Conservation (phyloP, 1,140 invertebrate genomes). For the Sminthurinus signatus region DNA sequence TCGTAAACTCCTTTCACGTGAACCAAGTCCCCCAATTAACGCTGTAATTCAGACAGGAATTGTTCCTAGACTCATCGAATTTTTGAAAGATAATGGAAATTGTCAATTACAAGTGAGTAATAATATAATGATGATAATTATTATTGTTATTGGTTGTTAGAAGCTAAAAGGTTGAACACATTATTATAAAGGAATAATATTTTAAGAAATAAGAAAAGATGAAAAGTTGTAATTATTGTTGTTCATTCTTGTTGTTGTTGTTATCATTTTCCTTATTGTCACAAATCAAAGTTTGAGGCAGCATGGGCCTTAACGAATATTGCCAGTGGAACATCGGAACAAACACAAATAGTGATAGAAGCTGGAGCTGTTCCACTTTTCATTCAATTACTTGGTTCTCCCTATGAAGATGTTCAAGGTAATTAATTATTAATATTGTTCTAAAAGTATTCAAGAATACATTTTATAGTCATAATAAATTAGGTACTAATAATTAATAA, state of each 20-base stretch:
- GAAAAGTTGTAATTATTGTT: no score
- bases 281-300: constrained; percentile 81
- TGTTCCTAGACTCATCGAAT: constrained; percentile 91
- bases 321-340: constrained; percentile 89
- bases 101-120: constrained; percentile 69
- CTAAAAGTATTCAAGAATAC: constrained; percentile 69
- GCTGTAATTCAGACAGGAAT: constrained; percentile 96
- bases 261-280: no score
- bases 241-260: constrained; percentile 34
- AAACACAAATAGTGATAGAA: constrained; percentile 88
- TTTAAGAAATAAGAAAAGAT: no score
- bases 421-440: constrained; percentile 84
- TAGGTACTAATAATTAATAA: not conserved
- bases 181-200: no score
- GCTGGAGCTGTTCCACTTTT: constrained; percentile 90
- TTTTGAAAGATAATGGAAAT: constrained; percentile 76
- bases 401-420: constrained; percentile 85
- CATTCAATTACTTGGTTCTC: constrained; percentile 68
- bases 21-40: constrained; percentile 97
- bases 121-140: no score
- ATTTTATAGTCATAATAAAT: not conserved
- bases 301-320: constrained; percentile 98
- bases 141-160: no score
- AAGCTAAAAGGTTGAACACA: no score
- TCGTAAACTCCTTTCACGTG: constrained; percentile 85